A percentile compares a stretch with the other conserved stretches of the same genome.
Conservation (phyloP, 2,797 vertebrate genomes). For the Gorsachius magnificus region DNA sequence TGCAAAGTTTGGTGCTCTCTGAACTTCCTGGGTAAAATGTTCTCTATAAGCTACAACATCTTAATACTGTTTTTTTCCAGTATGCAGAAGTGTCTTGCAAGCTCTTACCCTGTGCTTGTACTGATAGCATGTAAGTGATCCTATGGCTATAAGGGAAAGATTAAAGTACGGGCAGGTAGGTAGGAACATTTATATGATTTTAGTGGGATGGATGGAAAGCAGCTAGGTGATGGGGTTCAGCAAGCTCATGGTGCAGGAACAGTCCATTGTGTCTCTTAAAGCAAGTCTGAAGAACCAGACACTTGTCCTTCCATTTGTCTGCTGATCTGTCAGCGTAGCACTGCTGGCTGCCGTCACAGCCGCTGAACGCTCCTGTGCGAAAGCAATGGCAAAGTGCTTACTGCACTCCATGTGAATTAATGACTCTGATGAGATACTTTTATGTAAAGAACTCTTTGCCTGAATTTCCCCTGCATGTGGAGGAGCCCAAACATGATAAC, state of each 20-base stretch:
- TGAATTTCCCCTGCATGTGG: not conserved
- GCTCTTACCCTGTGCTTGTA: not conserved
- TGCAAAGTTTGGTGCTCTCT: not conserved
- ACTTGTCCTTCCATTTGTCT: not conserved
- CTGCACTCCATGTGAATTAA: not conserved
- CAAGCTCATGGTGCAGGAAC: not conserved
- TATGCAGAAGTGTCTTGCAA: not conserved
- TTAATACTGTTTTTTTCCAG: not conserved
- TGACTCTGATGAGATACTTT: not conserved
- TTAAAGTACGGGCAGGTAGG: not conserved
- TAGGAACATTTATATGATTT: not conserved
- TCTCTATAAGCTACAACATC: not conserved
- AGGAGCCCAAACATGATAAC: not conserved
- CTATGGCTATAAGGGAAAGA: not conserved
- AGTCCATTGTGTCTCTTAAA: not conserved
- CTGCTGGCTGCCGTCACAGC: not conserved
- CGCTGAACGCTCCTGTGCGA: not conserved
- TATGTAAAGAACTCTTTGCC: not conserved
- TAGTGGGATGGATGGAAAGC: not conserved
- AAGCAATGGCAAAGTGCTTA: not conserved
- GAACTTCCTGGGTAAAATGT: not conserved
- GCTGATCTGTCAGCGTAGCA: not conserved
- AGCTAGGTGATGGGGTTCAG: not conserved
- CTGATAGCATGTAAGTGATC: not conserved
- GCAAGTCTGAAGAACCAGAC: not conserved